A percentile compares a stretch with the other conserved stretches of the same genome.
Evolutionary conservation across 2,888 invertebrate species (phyloP).

Genomic region (Melanchra persicariae): DNA sequence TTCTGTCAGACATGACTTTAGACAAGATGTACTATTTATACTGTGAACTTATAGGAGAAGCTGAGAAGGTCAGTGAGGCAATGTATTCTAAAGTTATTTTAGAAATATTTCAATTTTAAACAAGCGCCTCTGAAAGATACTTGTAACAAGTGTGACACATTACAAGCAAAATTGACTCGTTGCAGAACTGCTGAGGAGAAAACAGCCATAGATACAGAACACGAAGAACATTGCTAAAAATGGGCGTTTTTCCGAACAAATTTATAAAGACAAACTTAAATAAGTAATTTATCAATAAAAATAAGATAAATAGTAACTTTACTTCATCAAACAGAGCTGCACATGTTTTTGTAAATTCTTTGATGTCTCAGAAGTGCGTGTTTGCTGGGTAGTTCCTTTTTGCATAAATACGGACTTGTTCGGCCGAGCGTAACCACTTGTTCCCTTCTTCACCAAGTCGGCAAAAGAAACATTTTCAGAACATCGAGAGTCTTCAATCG

Average conservation of each 20-base stretch:
- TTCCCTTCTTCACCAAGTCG: too few species aligned
- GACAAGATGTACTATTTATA: constrained; percentile 47
- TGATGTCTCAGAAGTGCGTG: constrained; percentile 31
- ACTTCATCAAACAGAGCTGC: constrained; percentile 31
- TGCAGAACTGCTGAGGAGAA: constrained; percentile 1
- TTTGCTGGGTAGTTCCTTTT: constrained; percentile 24
- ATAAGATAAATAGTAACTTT: constrained; percentile 30
- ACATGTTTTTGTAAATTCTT: constrained; percentile 31
- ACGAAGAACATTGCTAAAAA: not conserved
- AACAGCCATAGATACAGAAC: not conserved
- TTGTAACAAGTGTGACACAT: not conserved
- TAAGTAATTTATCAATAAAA: constrained; percentile 35
- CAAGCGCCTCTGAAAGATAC: not conserved
- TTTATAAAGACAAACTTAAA: constrained; percentile 22
- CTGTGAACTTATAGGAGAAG: constrained; percentile 40
- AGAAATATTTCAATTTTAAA: constrained; percentile 34
- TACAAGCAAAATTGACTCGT: not conserved
- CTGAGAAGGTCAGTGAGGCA: constrained; percentile 40
- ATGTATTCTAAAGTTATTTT: constrained; percentile 45
- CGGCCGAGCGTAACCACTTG: too few species aligned
- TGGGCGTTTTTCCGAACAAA: not conserved
- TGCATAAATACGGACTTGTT: constrained; percentile 4
- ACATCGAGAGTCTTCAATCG: too few species aligned
- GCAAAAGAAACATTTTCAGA: too few species aligned
- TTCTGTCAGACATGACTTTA: constrained; percentile 52